These are phyloP conservation scores for Scortum barcoo DNA, from an alignment of 2,113 vertebrate species.

Conservation along the genomic window DNA sequence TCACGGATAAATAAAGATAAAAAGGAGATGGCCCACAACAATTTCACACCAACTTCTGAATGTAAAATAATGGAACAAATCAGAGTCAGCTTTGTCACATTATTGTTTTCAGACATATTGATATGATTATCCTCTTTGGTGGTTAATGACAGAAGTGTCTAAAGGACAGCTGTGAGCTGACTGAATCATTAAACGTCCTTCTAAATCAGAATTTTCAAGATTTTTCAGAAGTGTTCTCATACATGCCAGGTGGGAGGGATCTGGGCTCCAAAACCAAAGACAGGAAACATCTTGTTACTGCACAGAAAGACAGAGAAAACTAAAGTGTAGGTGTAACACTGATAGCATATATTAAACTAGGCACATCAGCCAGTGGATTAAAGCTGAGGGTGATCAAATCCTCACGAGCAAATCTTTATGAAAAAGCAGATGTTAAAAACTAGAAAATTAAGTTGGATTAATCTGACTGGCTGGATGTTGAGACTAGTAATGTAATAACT, in stretches of 20 bases:
- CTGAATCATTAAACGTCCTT: neutral
- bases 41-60: neutral
- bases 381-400: neutral
- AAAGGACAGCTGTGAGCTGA: neutral
- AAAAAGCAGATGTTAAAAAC: too few relatives aligned
- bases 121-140: too few relatives aligned
- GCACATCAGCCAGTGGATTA: neutral
- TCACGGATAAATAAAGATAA: neutral
- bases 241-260: slow-evolving; percentile 92
- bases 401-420: too few relatives aligned
- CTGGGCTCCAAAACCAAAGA: slow-evolving; percentile 97
- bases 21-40: neutral
- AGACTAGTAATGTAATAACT: too few relatives aligned
- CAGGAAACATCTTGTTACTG: slow-evolving; percentile 97
- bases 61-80: neutral
- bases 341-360: neutral
- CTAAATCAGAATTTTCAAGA: too few relatives aligned
- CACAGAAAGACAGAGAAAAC: neutral
- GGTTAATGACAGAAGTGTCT: neutral
- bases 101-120: neutral
- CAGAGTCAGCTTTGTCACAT: neutral
- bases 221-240: too few relatives aligned
- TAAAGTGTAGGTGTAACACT: neutral
- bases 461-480: neutral
- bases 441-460: too few relatives aligned